Evolutionary conservation across 1,140 invertebrate species (phyloP).

Genomic region (Leptinotarsa lineolata): DNA sequence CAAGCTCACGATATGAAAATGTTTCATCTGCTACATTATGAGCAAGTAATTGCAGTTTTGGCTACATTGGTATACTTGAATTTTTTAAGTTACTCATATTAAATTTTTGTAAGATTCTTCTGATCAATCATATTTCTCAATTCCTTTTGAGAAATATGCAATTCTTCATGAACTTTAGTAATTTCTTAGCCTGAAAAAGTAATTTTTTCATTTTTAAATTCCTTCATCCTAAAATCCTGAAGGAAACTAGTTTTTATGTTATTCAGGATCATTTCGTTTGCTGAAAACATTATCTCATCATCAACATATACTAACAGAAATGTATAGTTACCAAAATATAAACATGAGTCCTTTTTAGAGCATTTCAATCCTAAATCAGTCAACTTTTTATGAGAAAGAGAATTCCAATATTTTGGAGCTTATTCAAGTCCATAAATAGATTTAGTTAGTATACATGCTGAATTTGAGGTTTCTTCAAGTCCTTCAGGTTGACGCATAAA

Average conservation of each 20-base stretch:
- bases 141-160: neutral
- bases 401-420: too few relatives aligned
- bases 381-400: slow-evolving; percentile 3
- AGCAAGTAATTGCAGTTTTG: neutral
- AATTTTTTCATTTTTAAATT: slow-evolving; percentile 13
- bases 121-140: too few relatives aligned
- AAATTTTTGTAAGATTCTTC: slow-evolving; percentile 5
- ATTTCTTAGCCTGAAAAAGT: slow-evolving; percentile 3
- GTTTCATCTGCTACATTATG: neutral
- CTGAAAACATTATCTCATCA: slow-evolving; percentile 6
- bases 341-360: neutral
- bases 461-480: neutral
- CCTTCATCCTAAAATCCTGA: slow-evolving; percentile 1
- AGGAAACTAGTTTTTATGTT: neutral
- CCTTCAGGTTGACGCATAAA: neutral
- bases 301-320: slow-evolving; percentile 3
- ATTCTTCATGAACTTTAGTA: neutral
- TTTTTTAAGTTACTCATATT: neutral
- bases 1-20: slow-evolving; percentile 15
- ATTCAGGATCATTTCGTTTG: neutral
- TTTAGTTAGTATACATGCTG: slow-evolving; percentile 10
- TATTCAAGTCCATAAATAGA: neutral
- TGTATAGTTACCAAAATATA: slow-evolving; percentile 3
- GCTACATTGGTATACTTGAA: slow-evolving; percentile 3
- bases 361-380: neutral